These are phyloP conservation scores for Plotosus lineatus DNA, from an alignment of 2,113 vertebrate species.

Conservation along the genomic window DNA sequence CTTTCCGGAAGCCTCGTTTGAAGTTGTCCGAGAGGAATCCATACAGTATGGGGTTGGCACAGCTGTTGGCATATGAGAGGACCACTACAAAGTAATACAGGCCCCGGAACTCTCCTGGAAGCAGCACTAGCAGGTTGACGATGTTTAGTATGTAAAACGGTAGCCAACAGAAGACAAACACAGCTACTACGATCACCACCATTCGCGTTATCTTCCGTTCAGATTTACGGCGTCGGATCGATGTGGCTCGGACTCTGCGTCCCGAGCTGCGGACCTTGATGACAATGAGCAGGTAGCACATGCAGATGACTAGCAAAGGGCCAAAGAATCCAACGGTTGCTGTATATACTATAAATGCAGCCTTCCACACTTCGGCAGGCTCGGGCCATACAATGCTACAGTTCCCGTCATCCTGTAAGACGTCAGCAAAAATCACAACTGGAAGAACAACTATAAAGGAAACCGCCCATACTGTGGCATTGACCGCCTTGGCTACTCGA, in stretches of 20 bases:
- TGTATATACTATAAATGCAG: slow-evolving; percentile 89
- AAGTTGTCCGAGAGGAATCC: slow-evolving; percentile 95
- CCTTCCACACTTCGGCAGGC: slow-evolving; percentile 83
- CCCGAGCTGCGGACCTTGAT: slow-evolving; percentile 86
- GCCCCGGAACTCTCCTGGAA: slow-evolving; percentile 85
- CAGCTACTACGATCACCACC: slow-evolving; percentile 91
- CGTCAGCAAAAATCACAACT: slow-evolving; percentile 86
- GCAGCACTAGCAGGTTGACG: slow-evolving; percentile 84
- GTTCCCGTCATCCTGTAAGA: slow-evolving; percentile 83
- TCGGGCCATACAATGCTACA: slow-evolving; percentile 95
- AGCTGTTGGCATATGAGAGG: slow-evolving; percentile 95
- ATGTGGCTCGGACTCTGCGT: slow-evolving; percentile 79
- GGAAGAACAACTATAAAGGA: slow-evolving; percentile 91
- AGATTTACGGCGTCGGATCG: slow-evolving; percentile 81
- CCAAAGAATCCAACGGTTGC: slow-evolving; percentile 88
- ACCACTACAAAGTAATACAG: slow-evolving; percentile 92
- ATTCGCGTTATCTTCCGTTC: slow-evolving; percentile 91
- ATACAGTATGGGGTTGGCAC: slow-evolving; percentile 92
- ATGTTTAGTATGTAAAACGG: slow-evolving; percentile 93
- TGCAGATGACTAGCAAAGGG: slow-evolving; percentile 87
- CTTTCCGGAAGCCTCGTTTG: slow-evolving; percentile 88
- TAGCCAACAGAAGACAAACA: slow-evolving; percentile 91
- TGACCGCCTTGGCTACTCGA: slow-evolving; percentile 83
- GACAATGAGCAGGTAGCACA: slow-evolving; percentile 91
- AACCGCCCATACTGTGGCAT: slow-evolving; percentile 83